Conservation (phyloP, 2,113 vertebrate genomes). For the Nothoprocta perdicaria region DNA sequence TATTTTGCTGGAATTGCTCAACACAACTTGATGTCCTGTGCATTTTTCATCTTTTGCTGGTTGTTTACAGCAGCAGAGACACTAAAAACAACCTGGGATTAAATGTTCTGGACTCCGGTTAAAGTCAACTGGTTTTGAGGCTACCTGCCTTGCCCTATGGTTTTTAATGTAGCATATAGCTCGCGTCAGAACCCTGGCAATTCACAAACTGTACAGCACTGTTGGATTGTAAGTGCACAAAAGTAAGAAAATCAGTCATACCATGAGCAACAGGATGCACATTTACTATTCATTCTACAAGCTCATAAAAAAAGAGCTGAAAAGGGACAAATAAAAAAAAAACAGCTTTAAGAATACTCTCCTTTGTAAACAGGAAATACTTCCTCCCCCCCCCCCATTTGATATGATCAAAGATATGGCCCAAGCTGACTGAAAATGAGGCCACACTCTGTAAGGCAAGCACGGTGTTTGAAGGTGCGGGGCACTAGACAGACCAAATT, state of each 20-base stretch:
- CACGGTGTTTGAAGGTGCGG: neutral
- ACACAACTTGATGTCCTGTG: neutral
- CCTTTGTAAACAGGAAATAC: neutral
- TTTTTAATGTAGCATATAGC: neutral
- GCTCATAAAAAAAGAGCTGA: neutral
- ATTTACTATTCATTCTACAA: neutral
- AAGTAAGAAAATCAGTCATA: neutral
- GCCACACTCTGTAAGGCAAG: neutral
- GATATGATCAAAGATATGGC: accelerated
- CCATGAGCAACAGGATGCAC: neutral
- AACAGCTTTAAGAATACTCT: neutral
- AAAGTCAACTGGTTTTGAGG: neutral
- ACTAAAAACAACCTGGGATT: neutral
- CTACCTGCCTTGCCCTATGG: neutral
- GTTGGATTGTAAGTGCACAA: neutral
- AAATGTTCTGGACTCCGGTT: neutral
- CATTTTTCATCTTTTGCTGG: neutral
- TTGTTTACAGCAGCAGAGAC: neutral
- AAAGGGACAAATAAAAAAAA: neutral
- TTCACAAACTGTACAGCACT: accelerated
- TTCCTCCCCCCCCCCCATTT: neutral
- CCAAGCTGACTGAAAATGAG: neutral
- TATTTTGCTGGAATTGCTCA: neutral
- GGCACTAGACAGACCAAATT: neutral
- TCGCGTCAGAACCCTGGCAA: neutral